Evolutionary conservation across 2,888 invertebrate species (phyloP).

Genomic region (Euproctis similis): DNA sequence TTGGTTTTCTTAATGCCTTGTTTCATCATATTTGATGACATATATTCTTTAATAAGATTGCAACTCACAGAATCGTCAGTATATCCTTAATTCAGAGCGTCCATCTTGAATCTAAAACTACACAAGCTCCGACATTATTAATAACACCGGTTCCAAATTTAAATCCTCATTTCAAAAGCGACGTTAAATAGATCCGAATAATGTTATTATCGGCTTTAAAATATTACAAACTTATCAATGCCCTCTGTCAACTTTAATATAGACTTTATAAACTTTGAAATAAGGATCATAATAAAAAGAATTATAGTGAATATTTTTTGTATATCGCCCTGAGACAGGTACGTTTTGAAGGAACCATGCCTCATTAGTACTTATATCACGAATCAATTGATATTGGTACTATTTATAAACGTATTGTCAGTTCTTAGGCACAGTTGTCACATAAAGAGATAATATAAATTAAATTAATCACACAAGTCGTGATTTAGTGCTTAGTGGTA

Average conservation of each 20-base stretch:
- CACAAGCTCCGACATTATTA: conserved; percentile 17
- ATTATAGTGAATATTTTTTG: conserved; percentile 8
- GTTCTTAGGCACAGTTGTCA: conserved; percentile 12
- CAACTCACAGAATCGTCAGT: no score
- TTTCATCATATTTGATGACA: no score
- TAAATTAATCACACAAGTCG: background rate
- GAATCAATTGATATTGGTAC: conserved; percentile 41
- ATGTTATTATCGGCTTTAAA: conserved; percentile 55
- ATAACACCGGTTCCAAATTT: no score
- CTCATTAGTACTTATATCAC: conserved; percentile 46
- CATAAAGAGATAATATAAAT: conserved; percentile 10
- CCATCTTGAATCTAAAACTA: no score
- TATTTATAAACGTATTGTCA: conserved; percentile 22
- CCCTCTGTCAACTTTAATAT: conserved; percentile 3
- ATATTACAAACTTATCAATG: conserved; percentile 17
- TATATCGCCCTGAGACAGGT: conserved; percentile 38
- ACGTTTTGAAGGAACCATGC: conserved; percentile 36
- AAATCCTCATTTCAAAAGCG: conserved; percentile 34
- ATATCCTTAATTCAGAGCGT: no score
- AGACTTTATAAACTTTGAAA: background rate
- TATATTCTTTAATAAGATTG: no score
- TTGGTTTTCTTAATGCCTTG: no score
- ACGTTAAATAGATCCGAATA: conserved; percentile 53
- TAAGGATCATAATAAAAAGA: background rate
- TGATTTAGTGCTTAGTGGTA: background rate